Conservation (phyloP, 2,113 vertebrate genomes). For the Eretmochelys imbricata region DNA sequence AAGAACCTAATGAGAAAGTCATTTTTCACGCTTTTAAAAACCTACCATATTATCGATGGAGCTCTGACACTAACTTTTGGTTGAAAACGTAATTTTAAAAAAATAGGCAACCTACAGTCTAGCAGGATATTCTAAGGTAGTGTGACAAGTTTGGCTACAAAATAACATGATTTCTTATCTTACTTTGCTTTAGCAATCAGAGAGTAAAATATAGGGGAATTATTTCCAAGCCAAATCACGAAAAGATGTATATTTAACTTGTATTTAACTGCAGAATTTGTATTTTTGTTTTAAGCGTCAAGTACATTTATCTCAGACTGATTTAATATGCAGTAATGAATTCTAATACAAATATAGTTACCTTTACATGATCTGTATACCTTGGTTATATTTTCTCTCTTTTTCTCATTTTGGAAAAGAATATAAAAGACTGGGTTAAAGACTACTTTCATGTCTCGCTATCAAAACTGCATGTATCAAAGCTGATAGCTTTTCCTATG, state of each 20-base stretch:
- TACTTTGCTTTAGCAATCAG: conserved; percentile 16
- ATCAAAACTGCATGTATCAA: not conserved
- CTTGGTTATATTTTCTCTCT: not conserved
- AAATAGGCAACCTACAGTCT: not conserved
- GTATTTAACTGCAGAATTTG: not conserved
- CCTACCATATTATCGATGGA: not conserved
- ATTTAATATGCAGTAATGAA: not conserved
- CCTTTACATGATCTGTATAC: not conserved
- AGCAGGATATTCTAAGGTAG: not conserved
- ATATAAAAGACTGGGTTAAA: not conserved
- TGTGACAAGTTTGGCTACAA: not conserved
- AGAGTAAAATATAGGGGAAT: not conserved
- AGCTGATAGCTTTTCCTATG: not conserved
- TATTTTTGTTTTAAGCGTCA: not conserved
- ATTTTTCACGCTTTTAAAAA: not conserved
- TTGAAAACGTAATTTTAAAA: not conserved
- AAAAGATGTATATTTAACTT: not conserved
- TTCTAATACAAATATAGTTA: not conserved
- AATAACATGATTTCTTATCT: not conserved
- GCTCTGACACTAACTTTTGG: not conserved
- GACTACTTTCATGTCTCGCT: not conserved
- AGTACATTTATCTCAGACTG: not conserved
- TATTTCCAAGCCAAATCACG: not conserved
- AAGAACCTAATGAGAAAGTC: not conserved
- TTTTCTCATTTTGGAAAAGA: not conserved